Base-by-base conservation (phyloP, 2,888 invertebrate genomes). In the Podotricha telesiphe region DNA sequence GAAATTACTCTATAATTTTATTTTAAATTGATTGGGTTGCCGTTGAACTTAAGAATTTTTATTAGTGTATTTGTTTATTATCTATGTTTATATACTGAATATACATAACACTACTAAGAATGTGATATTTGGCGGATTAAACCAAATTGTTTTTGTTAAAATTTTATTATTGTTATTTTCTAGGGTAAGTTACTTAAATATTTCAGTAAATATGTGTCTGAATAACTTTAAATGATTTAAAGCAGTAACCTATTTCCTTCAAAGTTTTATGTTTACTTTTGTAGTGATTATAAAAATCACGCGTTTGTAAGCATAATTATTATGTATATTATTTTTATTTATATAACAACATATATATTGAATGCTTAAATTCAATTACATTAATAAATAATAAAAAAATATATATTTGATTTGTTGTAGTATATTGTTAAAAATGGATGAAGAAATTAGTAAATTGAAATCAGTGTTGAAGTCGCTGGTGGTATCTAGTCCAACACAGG, bases 401-500 rank as follows among this genome's bases (percentile, higher is more conserved):
- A 42, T 42, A 42, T 13, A 42, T 8, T 42, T 22, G 2, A n/a
- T 17, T 22, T 20, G 15, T 22, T 22, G 8, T 20, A n/a, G 15
- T 42, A 22, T 15, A 59, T 15, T 15, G 10, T 42, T 11, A 68
- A 81, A 55, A 10, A 88, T 89, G 90, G 88, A 82, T 19, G 79
- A 80, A 28, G 88, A 89, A 65, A 50, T 91, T 17, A 79, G 79
- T 20, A 76, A 84, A 61, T 69, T 92, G 66, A 91, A 91, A 77
- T 75, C 79, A 20, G 78, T 79, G 73, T 78, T 93, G 66, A 82
- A 87, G 13, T 86, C 91, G 17, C 78, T 93, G 71, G 91, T 91
- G 74, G 91, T 93, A 72, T 93, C 92, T 5, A 85, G 86, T 69
- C 85, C 91, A 0, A 80, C 85, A 1, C 81, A 85, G 72, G 79